Percentiles rank a stretch among this genome's conserved stretches.
phyloP scores from a whole-genome alignment of 2,888 invertebrate species.

The Actias luna region DNA sequence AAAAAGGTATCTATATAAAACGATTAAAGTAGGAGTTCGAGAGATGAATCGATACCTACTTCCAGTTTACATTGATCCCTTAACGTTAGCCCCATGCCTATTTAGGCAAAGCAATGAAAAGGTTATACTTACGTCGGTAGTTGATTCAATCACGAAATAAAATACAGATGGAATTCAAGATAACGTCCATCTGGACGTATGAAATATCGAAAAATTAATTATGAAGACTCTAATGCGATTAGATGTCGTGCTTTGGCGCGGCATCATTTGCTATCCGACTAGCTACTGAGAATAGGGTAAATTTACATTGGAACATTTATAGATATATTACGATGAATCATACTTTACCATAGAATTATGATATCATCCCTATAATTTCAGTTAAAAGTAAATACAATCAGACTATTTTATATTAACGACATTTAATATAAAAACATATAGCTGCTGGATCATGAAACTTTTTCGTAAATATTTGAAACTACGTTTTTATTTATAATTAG shows the following conservation, averaged over 20 bases:
- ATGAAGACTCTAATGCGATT: conserved; percentile 70
- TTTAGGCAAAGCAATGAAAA: conserved; percentile 26
- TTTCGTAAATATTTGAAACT: too few species aligned
- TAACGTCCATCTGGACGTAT: conserved; percentile 66
- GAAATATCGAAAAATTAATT: conserved; percentile 72
- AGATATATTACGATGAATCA: neutral
- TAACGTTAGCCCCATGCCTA: conserved; percentile 26
- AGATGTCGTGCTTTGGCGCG: conserved; percentile 59
- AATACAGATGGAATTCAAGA: conserved; percentile 58
- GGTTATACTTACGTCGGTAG: conserved; percentile 25
- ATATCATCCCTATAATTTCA: neutral
- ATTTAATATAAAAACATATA: too few species aligned
- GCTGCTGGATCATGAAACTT: too few species aligned
- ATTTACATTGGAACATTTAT: neutral
- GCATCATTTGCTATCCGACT: conserved; percentile 55
- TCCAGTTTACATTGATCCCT: conserved; percentile 40
- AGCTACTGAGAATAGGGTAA: conserved; percentile 42
- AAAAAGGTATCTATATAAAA: conserved; percentile 63
- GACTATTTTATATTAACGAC: neutral
- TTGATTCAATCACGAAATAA: conserved; percentile 36
- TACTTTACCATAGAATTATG: neutral
- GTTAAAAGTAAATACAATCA: neutral
- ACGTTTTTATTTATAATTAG: too few species aligned
- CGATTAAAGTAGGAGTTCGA: conserved; percentile 62
- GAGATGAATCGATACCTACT: conserved; percentile 45